A percentile compares a stretch with the other conserved stretches of the same genome.
phyloP scores from a whole-genome alignment of 1,140 invertebrate species.

The Venturia canescens region DNA sequence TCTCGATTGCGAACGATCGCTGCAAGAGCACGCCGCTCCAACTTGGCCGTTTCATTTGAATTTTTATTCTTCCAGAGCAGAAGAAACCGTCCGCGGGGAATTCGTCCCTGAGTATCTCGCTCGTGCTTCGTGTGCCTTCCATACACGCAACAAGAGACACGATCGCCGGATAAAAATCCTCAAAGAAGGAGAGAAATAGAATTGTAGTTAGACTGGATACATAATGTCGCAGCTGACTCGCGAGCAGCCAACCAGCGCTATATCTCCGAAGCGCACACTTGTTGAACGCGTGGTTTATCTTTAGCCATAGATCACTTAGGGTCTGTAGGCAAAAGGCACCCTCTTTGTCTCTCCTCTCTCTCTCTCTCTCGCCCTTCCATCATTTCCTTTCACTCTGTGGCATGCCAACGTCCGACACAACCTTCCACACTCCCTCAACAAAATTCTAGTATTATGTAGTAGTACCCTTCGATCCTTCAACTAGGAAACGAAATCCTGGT shows the following conservation, averaged over 20 bases:
- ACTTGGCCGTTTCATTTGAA: conserved; percentile 14
- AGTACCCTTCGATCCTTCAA: not conserved
- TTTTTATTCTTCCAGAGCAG: conserved; percentile 28
- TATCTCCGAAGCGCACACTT: conserved; percentile 72
- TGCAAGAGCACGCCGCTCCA: not conserved
- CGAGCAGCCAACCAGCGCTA: conserved; percentile 58
- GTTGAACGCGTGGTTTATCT: conserved; percentile 77
- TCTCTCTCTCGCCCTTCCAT: conserved; percentile 28
- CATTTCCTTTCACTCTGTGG: conserved; percentile 40
- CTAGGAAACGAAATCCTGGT: not conserved
- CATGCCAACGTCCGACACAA: not conserved
- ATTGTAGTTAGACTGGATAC: conserved; percentile 13
- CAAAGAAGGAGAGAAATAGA: conserved; percentile 11
- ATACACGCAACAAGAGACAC: not conserved
- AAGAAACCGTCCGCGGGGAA: conserved; percentile 16
- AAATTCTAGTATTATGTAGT: not conserved
- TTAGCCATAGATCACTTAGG: conserved; percentile 73
- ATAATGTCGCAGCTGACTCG: conserved; percentile 36
- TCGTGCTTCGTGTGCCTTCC: not conserved
- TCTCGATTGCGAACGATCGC: conserved; percentile 32
- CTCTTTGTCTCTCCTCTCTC: conserved; percentile 42
- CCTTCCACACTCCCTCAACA: not conserved
- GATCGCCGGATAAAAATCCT: not conserved
- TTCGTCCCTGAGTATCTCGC: not conserved
- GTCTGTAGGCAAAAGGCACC: conserved; percentile 49